Evolutionary conservation across 1,140 invertebrate genomes (phyloP), one percentile per base, ranked within the genome.

Genomic region (Drosophila pachea): DNA sequence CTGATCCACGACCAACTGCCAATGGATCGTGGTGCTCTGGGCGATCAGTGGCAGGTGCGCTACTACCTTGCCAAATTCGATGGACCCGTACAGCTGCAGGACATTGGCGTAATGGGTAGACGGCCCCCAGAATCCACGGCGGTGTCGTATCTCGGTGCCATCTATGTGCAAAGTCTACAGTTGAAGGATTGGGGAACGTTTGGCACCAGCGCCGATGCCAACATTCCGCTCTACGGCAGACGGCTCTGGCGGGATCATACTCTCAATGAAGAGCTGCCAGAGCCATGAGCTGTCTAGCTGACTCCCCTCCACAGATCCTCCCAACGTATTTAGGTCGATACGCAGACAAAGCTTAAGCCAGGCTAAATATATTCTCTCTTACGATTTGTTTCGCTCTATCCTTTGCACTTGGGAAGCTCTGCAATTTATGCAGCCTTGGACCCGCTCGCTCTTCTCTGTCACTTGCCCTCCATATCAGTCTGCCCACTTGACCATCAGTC

Each of bases 61-160:
- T 82, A 89, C 50, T 89, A 86, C 48, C 22, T 86, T 4, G 56
- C 50, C 6, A 55, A 49, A 2, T 88, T 89, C 50, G 77, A 88
- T 60, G 78, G 73, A 6, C 65, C 77, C 8, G 55, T 87, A 8
- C 29, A 54, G 3, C 50, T 89, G 0, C 52, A 67, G 42, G 88
- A 89, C 62, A 79, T 89, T 8, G 88, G 88, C 0, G n/a, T 87
- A 0, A 64, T 74, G 22, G 83, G 77, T 54, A 63, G 68, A 0
- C 68, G 74, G 4, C 36, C 52, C 0, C 3, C n/a, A 9, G 0
- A 11, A 2, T 68, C 74, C 22, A 22, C 7, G 0, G 9, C 61
- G 31, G 12, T 61, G 7, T 50, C 70, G 14, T 52, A 73, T 40
- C n/a, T 88, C 22, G 87, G 87, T 1, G 81, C 81, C 36, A 55